Conservation (phyloP, 1,140 invertebrate species). For the Orius insidiosus region DNA sequence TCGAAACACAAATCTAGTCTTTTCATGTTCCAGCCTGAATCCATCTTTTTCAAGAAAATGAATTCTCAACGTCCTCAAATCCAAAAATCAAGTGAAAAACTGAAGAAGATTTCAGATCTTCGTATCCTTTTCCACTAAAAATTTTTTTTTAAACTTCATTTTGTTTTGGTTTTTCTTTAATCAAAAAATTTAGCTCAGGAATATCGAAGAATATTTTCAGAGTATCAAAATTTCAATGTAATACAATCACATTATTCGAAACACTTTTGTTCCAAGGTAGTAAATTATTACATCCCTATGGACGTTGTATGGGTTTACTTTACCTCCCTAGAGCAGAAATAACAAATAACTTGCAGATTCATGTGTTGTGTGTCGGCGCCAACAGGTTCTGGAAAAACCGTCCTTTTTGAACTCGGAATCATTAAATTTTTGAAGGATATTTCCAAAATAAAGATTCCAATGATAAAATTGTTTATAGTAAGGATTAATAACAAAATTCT, state of each 20-base stretch:
- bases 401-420: constrained; percentile 63
- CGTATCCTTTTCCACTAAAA: no score
- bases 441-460: constrained; percentile 26
- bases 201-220: constrained; percentile 37
- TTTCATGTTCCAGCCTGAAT: no score
- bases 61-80: no score
- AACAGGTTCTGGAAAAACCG: constrained; percentile 69
- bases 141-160: no score
- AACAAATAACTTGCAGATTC: constrained; percentile 34
- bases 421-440: constrained; percentile 37
- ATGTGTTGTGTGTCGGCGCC: constrained; percentile 53
- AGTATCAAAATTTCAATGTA: constrained; percentile 48
- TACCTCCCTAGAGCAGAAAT: constrained; percentile 1
- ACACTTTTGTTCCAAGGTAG: constrained; percentile 42
- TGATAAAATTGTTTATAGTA: constrained; percentile 50
- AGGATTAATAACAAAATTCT: constrained; percentile 17
- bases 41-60: no score
- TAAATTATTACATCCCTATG: neutral
- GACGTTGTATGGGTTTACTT: neutral
- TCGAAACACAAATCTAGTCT: no score
- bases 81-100: no score
- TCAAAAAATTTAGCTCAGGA: constrained; percentile 22
- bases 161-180: no score
- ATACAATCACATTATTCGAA: constrained; percentile 54
- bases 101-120: no score